A percentile compares a stretch with the other conserved stretches of the same genome.
Evolutionary conservation across 1,140 invertebrate species (phyloP).

Genomic region (Paramacrobiotus metropolitanus): DNA sequence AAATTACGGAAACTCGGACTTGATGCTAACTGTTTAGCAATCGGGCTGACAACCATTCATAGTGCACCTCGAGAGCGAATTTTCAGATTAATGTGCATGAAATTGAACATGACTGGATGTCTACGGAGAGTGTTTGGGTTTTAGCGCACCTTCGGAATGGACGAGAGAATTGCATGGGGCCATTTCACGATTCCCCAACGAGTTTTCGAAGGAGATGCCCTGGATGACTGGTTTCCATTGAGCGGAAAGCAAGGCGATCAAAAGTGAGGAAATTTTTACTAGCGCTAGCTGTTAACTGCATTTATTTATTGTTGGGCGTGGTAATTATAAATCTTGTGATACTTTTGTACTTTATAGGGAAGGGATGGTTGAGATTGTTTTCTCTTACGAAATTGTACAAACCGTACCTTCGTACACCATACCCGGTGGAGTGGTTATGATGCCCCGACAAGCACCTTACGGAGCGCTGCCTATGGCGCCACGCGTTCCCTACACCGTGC

Average conservation of each 20-base stretch:
- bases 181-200: slow-evolving; percentile 25
- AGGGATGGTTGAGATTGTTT: slow-evolving; percentile 27
- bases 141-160: slow-evolving; percentile 26
- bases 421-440: background rate
- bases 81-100: too few relatives aligned
- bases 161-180: slow-evolving; percentile 28
- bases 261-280: too few relatives aligned
- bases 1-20: too few relatives aligned
- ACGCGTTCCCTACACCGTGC: background rate
- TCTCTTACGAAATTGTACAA: slow-evolving; percentile 21
- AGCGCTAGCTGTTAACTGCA: too few relatives aligned
- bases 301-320: too few relatives aligned
- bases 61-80: too few relatives aligned
- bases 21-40: too few relatives aligned
- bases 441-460: background rate
- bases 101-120: too few relatives aligned
- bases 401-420: slow-evolving; percentile 12
- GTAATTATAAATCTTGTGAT: background rate
- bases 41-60: too few relatives aligned
- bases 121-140: slow-evolving; percentile 10
- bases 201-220: slow-evolving; percentile 25
- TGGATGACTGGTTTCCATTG: slow-evolving; percentile 30
- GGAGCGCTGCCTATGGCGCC: background rate
- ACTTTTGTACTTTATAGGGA: slow-evolving; percentile 27
- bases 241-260: slow-evolving; percentile 2